Evolutionary conservation across 1,140 invertebrate species (phyloP).

Genomic region (Maconellicoccus hirsutus): DNA sequence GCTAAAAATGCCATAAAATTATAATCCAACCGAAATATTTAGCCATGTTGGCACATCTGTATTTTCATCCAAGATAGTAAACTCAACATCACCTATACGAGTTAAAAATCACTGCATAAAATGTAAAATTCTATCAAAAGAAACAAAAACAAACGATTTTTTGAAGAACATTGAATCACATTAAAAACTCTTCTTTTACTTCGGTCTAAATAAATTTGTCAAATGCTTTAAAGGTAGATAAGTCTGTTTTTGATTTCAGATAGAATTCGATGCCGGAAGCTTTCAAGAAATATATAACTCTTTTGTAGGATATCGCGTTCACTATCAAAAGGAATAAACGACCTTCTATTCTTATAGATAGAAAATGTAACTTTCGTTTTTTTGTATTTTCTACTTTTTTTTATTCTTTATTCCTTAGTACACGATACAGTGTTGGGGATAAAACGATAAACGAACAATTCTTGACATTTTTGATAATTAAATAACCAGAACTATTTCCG

Average conservation of each 20-base stretch:
- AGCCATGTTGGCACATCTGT: too few species aligned
- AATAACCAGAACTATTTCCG: constrained; percentile 4
- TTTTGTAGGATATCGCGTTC: constrained; percentile 6
- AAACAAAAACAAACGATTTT: not conserved
- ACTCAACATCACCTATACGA: too few species aligned
- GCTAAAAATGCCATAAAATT: too few species aligned
- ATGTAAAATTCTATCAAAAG: too few species aligned
- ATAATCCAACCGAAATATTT: too few species aligned
- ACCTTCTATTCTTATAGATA: not conserved
- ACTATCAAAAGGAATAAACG: constrained; percentile 5
- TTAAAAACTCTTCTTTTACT: not conserved
- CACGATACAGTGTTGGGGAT: not conserved
- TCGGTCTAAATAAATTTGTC: constrained; percentile 1
- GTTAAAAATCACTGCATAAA: too few species aligned
- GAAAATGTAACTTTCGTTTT: not conserved
- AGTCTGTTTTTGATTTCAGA: constrained; percentile 5
- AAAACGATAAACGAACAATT: not conserved
- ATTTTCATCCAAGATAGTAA: too few species aligned
- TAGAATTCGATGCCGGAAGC: constrained; percentile 7
- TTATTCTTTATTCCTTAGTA: not conserved
- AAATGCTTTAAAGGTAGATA: not conserved
- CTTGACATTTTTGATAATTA: constrained; percentile 1
- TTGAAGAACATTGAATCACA: not conserved
- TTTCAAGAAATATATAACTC: constrained; percentile 9
- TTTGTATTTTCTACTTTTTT: not conserved